Conservation (phyloP, 2,797 vertebrate genomes). For the Argya squamiceps region DNA sequence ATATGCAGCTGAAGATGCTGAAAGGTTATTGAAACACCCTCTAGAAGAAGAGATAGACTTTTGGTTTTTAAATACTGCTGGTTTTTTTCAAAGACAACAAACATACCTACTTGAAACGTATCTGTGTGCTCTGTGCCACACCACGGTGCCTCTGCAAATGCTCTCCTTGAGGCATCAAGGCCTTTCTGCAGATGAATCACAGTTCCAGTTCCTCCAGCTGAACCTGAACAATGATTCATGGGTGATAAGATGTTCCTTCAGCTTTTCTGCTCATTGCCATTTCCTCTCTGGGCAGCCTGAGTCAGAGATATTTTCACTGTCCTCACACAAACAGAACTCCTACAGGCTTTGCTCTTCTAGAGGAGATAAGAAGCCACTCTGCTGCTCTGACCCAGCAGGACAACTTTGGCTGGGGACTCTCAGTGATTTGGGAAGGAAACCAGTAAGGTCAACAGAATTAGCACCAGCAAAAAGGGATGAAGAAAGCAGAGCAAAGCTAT, state of each 20-base stretch:
- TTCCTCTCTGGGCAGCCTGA: background rate
- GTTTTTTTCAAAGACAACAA: background rate
- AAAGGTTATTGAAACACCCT: background rate
- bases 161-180: background rate
- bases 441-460: background rate
- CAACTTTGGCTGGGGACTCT: background rate
- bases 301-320: background rate
- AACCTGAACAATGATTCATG: background rate
- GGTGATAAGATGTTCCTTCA: background rate
- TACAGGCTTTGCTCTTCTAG: background rate
- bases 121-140: background rate
- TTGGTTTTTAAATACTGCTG: background rate
- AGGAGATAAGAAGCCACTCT: background rate
- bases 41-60: background rate
- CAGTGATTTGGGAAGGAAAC: background rate
- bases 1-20: background rate
- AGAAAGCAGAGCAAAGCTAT: background rate
- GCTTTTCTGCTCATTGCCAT: background rate
- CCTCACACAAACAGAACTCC: background rate
- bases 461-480: background rate
- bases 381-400: background rate
- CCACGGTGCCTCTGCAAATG: background rate
- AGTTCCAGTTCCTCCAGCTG: slow-evolving; percentile 16
- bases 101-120: background rate
- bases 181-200: background rate